Evolutionary conservation across 2,797 vertebrate species (phyloP), one percentile per base, ranked within the genome.

Genomic region (Trematomus bernacchii): DNA sequence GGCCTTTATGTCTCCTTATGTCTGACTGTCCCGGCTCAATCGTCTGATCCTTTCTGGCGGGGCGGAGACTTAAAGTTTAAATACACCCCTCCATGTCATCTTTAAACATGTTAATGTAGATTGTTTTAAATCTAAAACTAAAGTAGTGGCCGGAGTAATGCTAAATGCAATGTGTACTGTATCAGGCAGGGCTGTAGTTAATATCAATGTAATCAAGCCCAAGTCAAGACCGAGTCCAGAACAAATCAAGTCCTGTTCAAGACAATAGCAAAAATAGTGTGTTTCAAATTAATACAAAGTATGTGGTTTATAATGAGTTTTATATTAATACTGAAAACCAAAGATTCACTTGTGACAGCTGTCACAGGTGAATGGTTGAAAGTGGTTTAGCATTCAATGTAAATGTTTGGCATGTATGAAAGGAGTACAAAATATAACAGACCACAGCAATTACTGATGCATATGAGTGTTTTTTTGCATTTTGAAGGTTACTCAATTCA

Each of bases 1-100:
- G 55, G 80, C 48, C 23, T 86, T 85, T 80, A 69, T 74, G 80
- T 85, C 71, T 82, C 69, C 47, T 69, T 66, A 69, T 47, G 64
- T 65, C 19, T 50, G 42, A 73, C 57, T 50, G 63, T 67, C 78
- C 70, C 66, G 58, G 52, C 63, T 78, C 70, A 43, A 40, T 83
- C 82, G 66, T 76, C 44, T 40, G 4, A 63, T 14, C 73, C 76
- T 67, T 13, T 37, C 8, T 37, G 33, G 33, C 0, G 6, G 67
- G 66, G 10, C 42, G 16, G n/a, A 54, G 61, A 71, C 27, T 80
- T 14, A 68, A 83, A 67, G 60, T 55, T 27, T 63, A 64, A 52
- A 42, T 10, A 30, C 33, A 37, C 16, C 6, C 13, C n/a, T 40
- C 61, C 65, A 61, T 68, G 65, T 50, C 65, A 78, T 85, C 62